These are phyloP conservation scores for Clytia hemisphaerica DNA, from an alignment of 30 jellyfish, hydroid and myxozoan species.

Conservation along the genomic window DNA sequence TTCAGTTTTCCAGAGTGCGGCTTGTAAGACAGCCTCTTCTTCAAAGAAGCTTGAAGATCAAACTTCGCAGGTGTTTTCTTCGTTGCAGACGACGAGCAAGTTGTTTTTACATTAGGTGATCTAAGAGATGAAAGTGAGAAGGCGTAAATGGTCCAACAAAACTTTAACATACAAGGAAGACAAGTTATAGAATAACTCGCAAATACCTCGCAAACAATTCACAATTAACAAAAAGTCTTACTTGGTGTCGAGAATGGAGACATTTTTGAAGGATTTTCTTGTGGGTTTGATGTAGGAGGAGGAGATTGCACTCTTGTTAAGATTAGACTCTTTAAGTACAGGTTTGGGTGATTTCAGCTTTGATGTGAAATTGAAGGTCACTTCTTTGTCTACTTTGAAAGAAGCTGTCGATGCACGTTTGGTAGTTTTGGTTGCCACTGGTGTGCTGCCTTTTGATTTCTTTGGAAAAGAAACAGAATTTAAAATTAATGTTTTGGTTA, in stretches of 20 bases:
- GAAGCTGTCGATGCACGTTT: not conserved
- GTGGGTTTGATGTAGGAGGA: conserved; percentile 1
- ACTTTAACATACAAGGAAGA: not conserved
- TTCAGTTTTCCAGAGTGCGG: conserved; percentile 81
- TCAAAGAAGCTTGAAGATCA: conserved; percentile 71
- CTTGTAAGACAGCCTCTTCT: conserved; percentile 78
- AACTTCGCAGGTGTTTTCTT: conserved; percentile 41
- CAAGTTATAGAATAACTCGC: too few relatives aligned
- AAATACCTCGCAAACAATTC: too few relatives aligned
- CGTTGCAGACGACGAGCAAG: not conserved
- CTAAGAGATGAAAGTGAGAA: not conserved
- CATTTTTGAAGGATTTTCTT: too few relatives aligned
- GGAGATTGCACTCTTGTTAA: not conserved
- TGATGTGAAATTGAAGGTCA: conserved; percentile 3
- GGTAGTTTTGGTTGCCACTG: not conserved
- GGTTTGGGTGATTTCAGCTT: conserved; percentile 5
- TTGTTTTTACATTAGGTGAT: not conserved
- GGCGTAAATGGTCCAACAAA: too few relatives aligned
- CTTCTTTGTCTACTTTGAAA: conserved; percentile 1
- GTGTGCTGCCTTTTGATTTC: not conserved
- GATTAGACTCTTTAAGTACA: not conserved
- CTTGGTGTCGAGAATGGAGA: conserved; percentile 1
- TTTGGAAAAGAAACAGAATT: too few relatives aligned
- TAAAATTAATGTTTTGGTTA: too few relatives aligned
- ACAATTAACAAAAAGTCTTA: not conserved